Percentiles rank a stretch among this genome's conserved stretches.
These are phyloP conservation scores for Trissolcus japonicus DNA, from an alignment of 2,888 invertebrate genomes.

Conservation along the genomic window DNA sequence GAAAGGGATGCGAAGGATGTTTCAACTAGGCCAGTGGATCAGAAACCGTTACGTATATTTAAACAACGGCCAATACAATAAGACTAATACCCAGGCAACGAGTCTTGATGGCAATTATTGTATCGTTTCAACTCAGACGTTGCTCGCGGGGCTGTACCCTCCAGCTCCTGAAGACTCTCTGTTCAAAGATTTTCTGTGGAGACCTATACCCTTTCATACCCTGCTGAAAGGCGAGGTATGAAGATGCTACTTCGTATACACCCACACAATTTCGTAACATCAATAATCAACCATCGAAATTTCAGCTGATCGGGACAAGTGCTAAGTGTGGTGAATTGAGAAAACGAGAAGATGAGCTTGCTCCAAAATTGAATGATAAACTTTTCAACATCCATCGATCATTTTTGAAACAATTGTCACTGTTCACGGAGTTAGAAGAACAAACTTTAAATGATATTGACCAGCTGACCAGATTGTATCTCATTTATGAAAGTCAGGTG, in stretches of 20 bases:
- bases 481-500: constrained; percentile 11
- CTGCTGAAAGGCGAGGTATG: constrained; percentile 76
- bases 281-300: neutral
- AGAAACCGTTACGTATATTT: constrained; percentile 83
- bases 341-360: neutral
- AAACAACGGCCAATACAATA: constrained; percentile 77
- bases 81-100: constrained; percentile 72
- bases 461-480: neutral
- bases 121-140: constrained; percentile 88
- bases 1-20: constrained; percentile 86
- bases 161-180: constrained; percentile 78
- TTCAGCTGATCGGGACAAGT: constrained; percentile 7
- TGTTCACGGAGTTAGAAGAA: too few species aligned
- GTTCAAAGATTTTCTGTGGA: constrained; percentile 83
- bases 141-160: constrained; percentile 87
- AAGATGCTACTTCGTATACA: neutral
- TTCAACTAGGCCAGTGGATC: constrained; percentile 84
- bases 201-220: constrained; percentile 91
- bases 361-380: neutral
- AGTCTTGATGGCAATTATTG: constrained; percentile 91
- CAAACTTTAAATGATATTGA: neutral
- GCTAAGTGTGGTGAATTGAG: constrained; percentile 1
- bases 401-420: neutral
- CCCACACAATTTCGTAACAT: neutral
- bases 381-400: neutral